A percentile compares a stretch with the other conserved stretches of the same genome.
Conservation (phyloP, 2,888 invertebrate genomes). For the Thereva unica region DNA sequence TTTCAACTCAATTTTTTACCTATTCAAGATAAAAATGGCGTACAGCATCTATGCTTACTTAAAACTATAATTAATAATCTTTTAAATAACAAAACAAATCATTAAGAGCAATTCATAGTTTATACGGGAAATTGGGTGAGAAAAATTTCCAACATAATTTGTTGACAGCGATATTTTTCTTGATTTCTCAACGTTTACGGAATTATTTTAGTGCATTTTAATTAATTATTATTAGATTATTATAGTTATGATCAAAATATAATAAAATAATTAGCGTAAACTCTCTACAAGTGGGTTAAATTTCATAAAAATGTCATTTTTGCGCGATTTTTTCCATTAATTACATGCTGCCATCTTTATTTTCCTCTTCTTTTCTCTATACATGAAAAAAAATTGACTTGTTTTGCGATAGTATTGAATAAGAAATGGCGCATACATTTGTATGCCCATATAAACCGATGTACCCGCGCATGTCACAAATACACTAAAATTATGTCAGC, state of each 20-base stretch:
- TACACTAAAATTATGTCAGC: slow-evolving; percentile 5
- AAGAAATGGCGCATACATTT: slow-evolving; percentile 30
- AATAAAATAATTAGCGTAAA: too few relatives aligned
- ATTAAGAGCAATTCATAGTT: not conserved
- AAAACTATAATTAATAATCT: too few relatives aligned
- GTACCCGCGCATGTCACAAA: slow-evolving; percentile 23
- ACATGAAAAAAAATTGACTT: slow-evolving; percentile 5
- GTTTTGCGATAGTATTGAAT: slow-evolving; percentile 3
- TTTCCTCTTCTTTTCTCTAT: slow-evolving; percentile 32
- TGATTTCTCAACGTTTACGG: not conserved
- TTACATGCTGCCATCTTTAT: slow-evolving; percentile 41
- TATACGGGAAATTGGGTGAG: slow-evolving; percentile 4
- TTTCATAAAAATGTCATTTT: slow-evolving; percentile 13
- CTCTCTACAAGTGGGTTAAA: not conserved
- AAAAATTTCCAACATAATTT: not conserved
- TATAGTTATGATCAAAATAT: too few relatives aligned
- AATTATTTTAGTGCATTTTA: too few relatives aligned
- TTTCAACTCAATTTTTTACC: too few relatives aligned
- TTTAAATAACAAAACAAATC: too few relatives aligned
- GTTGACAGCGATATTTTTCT: slow-evolving; percentile 16
- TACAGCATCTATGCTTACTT: too few relatives aligned
- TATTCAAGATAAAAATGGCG: too few relatives aligned
- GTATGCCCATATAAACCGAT: not conserved
- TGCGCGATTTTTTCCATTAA: slow-evolving; percentile 34
- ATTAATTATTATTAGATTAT: too few relatives aligned